Evolutionary conservation across 2,888 invertebrate genomes (phyloP).

Genomic region (Smittia aterrima): DNA sequence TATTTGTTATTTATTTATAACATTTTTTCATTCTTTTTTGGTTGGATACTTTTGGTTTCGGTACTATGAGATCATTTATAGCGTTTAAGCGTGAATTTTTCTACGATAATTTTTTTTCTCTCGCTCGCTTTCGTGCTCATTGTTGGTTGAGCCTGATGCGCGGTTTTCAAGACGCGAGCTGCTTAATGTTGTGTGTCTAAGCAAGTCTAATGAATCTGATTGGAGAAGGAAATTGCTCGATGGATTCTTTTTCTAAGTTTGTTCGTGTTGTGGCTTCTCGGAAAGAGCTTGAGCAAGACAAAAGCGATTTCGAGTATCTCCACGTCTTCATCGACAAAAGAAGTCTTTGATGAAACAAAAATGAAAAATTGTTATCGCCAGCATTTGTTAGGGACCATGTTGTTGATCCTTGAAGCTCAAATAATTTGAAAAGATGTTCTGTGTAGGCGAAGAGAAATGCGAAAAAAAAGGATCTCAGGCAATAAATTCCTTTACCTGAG

Average conservation of each 20-base stretch:
- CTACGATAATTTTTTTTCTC: constrained; percentile 48
- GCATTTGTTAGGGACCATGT: constrained; percentile 3
- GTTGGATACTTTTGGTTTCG: constrained; percentile 2
- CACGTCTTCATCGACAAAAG: not conserved
- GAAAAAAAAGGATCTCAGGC: not conserved
- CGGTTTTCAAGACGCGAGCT: constrained; percentile 48
- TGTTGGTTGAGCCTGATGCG: not conserved
- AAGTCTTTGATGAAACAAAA: not conserved
- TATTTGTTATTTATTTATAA: constrained; percentile 35
- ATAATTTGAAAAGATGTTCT: not conserved
- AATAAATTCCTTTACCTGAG: constrained; percentile 8
- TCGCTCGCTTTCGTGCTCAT: constrained; percentile 42
- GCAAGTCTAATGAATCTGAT: constrained; percentile 20
- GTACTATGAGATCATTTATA: constrained; percentile 33
- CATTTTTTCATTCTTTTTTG: constrained; percentile 28
- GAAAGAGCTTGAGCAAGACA: not conserved
- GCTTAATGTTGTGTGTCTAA: constrained; percentile 46
- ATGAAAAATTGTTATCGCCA: constrained; percentile 11
- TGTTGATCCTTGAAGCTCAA: constrained; percentile 6
- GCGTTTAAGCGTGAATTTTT: constrained; percentile 33
- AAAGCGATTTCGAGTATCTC: not conserved
- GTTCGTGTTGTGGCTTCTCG: not conserved
- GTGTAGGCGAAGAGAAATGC: constrained; percentile 7
- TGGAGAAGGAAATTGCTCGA: constrained; percentile 13
- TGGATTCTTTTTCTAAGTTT: not conserved